Conservation (phyloP, 2,888 invertebrate species). For the Selenia dentaria region DNA sequence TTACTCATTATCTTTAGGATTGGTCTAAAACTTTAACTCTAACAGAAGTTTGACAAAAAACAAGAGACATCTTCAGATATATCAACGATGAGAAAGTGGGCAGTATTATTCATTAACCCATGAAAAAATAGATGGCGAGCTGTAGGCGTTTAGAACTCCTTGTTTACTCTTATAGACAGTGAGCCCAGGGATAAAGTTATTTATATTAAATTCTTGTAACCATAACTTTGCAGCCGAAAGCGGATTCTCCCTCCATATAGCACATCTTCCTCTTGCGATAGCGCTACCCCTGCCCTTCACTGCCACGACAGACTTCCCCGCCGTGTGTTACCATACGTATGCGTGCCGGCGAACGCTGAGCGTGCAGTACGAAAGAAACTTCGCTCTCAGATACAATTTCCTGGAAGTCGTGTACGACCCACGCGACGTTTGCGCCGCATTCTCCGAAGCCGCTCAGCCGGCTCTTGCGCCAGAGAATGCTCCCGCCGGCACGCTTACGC, state of each 20-base stretch:
- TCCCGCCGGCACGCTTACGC: slow-evolving; percentile 53
- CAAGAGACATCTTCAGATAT: too few species aligned
- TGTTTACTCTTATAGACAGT: too few species aligned
- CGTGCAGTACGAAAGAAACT: slow-evolving; percentile 47
- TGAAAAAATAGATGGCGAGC: too few species aligned
- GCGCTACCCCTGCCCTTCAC: slow-evolving; percentile 55
- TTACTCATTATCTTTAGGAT: too few species aligned
- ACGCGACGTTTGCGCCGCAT: slow-evolving; percentile 52
- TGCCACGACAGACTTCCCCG: slow-evolving; percentile 38
- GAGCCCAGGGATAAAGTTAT: neutral
- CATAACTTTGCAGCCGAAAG: slow-evolving; percentile 69
- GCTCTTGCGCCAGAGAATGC: slow-evolving; percentile 52
- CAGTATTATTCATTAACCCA: too few species aligned
- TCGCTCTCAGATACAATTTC: slow-evolving; percentile 27
- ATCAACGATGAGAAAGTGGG: too few species aligned
- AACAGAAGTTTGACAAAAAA: too few species aligned
- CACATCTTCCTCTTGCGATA: slow-evolving; percentile 70
- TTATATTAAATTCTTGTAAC: slow-evolving; percentile 8
- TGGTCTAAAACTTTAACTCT: too few species aligned
- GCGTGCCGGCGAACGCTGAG: slow-evolving; percentile 51
- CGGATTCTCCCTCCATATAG: slow-evolving; percentile 59
- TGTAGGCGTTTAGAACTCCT: too few species aligned
- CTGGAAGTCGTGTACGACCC: slow-evolving; percentile 44
- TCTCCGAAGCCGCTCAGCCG: slow-evolving; percentile 66
- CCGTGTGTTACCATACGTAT: slow-evolving; percentile 56